These are phyloP conservation scores for Mesitornis unicolor DNA, from an alignment of 2,113 vertebrate species.

Conservation along the genomic window DNA sequence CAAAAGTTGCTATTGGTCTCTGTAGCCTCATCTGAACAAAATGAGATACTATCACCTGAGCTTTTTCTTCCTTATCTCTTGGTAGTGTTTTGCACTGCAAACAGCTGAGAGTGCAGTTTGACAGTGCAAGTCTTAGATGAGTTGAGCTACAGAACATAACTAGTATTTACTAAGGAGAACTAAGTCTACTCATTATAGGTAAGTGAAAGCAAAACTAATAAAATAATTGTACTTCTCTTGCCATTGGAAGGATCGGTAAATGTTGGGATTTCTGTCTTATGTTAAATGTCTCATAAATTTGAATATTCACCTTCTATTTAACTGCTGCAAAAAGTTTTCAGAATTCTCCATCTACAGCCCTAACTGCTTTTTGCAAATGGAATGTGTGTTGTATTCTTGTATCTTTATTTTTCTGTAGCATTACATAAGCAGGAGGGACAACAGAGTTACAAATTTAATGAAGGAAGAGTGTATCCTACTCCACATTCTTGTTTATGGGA, in stretches of 20 bases:
- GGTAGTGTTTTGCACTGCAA: neutral
- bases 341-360: neutral
- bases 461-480: neutral
- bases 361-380: neutral
- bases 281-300: neutral
- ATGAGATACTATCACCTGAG: neutral
- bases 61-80: neutral
- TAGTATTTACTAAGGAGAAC: neutral
- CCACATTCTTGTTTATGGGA: neutral
- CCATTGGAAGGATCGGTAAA: neutral
- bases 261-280: neutral
- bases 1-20: neutral
- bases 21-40: neutral
- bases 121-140: neutral
- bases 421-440: neutral
- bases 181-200: neutral
- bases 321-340: neutral
- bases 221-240: neutral
- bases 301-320: neutral
- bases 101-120: neutral
- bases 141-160: neutral
- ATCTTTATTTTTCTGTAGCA: neutral
- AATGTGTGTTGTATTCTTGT: neutral
- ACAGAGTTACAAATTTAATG: neutral
- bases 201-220: neutral